Conservation (phyloP, 2,888 invertebrate species). For the Caenorhabditis japonica region DNA sequence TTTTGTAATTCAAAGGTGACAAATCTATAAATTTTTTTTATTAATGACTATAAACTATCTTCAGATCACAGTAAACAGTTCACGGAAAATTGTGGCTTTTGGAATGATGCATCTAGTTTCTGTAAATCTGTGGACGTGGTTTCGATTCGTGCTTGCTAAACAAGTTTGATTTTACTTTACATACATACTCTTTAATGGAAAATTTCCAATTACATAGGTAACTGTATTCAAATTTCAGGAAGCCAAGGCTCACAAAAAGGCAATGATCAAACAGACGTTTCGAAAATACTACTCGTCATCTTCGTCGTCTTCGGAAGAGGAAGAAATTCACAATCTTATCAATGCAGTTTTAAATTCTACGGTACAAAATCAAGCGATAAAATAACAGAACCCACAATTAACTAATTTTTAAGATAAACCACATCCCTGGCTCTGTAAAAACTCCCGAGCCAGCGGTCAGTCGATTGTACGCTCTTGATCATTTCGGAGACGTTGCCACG, state of each 20-base stretch:
- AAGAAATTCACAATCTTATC: constrained; percentile 42
- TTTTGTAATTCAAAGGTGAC: constrained; percentile 77
- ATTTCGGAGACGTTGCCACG: constrained; percentile 76
- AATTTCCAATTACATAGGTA: background rate
- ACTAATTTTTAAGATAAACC: constrained; percentile 24
- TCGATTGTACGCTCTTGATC: constrained; percentile 67
- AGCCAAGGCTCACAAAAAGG: constrained; percentile 57
- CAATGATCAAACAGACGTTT: constrained; percentile 53
- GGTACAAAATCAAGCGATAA: constrained; percentile 29
- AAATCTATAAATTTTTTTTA: too few relatives aligned
- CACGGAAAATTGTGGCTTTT: constrained; percentile 68
- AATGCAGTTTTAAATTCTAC: constrained; percentile 47
- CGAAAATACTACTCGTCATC: constrained; percentile 44
- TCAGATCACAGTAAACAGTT: constrained; percentile 70
- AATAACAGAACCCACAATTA: too few relatives aligned
- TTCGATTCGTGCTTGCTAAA: constrained; percentile 75
- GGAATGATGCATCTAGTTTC: constrained; percentile 76
- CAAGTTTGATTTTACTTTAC: constrained; percentile 49
- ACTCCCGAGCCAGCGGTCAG: constrained; percentile 32
- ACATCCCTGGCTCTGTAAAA: constrained; percentile 26
- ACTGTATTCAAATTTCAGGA: constrained; percentile 38
- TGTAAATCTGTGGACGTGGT: constrained; percentile 76
- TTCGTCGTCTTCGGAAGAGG: constrained; percentile 47
- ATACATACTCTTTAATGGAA: background rate
- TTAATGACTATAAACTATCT: constrained; percentile 15